Evolutionary conservation across 1,140 invertebrate species (phyloP), one percentile per base, ranked within the genome.

Genomic region (Spodoptera frugiperda): DNA sequence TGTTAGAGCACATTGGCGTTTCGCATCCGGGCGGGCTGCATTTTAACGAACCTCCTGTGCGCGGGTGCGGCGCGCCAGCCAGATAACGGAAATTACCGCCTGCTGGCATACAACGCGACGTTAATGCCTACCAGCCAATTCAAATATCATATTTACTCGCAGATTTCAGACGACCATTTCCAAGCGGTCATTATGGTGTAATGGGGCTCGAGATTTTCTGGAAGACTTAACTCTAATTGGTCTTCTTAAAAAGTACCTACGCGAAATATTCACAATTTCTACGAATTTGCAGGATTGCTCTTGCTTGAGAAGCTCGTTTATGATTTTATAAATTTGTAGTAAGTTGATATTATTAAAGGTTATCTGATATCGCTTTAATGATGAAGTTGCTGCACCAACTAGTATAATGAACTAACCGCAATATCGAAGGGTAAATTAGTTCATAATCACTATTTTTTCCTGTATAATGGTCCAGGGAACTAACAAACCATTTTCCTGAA

Each of bases 41-140:
- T 88, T 89, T 87, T 90, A 90, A 88, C 87, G 85, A 89, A 85
- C 82, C 82, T 77, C 76, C 80, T 59, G 77, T 25, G 70, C 55
- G 59, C 68, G 68, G 25, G 63, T 44, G 77, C 71, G 70, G 80
- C 80, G 79, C 82, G 81, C 78, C 82, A 80, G 81, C 81, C 82
- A 88, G 87, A 88, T 90, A 89, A 84, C 87, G 89, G 89, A 90
- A 90, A 90, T 90, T 85, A 87, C 86, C 82, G 67, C 83, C 85
- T 83, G 81, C 86, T 76, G 83, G 84, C 84, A 79, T 82, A 82
- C 77, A 84, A 83, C 82, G 78, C 81, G 19, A 53, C 73, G 79
- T 65, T 82, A 82, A 82, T 85, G 80, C 81, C 78, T 82, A 76
- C 73, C 75, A 68, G 63, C 25, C 78, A 77, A 84, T 84, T 82